Evolutionary conservation across 2,888 invertebrate genomes (phyloP), one percentile per base, ranked within the genome.

Genomic region (Ophion obscuratus): DNA sequence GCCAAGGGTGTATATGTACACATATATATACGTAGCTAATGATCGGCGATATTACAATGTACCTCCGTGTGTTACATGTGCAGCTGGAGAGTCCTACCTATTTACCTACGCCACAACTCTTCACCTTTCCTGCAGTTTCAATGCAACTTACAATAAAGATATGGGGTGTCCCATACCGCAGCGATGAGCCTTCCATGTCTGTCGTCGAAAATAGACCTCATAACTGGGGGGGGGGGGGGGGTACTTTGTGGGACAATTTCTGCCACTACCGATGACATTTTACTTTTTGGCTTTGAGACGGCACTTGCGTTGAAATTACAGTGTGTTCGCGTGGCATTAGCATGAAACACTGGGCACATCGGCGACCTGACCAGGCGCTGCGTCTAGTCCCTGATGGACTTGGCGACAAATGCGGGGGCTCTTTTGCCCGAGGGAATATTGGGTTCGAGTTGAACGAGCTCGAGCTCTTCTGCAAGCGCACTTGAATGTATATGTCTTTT

Each of bases 341-440:
- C 40, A 77, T 77, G 20, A 24, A 14, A 24, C 67, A 68, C 67
- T 53, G 57, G 24, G 40, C 36, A 36, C 57, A 67, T 67, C 20
- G n/a, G 17, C 10, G n/a, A n/a, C n/a, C n/a, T n/a, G 31, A 68
- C 7, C 57, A 7, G 24, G 14, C 36, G 24, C 57, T 40, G 9
- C 14, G 64, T n/a, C n/a, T n/a, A n/a, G n/a, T n/a, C n/a, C n/a
- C n/a, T n/a, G n/a, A n/a, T n/a, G 76, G 59, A 53, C 57, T 68
- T 27, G 17, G 31, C 31, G 40, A 40, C 17, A 66, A 77, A 77
- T 67, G 67, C 57, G 57, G 20, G 6, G 53, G n/a, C 31, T 64
- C 77, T 83, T 53, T 66, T 74, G 70, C 75, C 70, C 74, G 44
- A 79, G 79, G 73, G n/a, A 83, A 79, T 36, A 36, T n/a, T n/a